Evolutionary conservation across 2,113 vertebrate genomes (phyloP), one percentile per base, ranked within the genome.

Genomic region (Elanoides forficatus): DNA sequence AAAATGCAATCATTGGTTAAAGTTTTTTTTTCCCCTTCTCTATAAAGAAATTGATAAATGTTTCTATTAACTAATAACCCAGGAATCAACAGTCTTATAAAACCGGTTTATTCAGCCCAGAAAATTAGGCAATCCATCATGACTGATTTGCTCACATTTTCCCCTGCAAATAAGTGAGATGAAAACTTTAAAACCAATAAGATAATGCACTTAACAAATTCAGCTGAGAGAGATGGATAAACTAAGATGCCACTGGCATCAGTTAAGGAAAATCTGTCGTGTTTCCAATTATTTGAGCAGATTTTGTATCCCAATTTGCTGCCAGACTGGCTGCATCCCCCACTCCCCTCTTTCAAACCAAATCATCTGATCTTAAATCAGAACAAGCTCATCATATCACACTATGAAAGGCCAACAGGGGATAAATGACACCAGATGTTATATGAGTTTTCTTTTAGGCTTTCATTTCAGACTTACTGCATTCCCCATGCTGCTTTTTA

Each of bases 51-150:
- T 98, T 99, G 99, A 99, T 99, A 99, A 99, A 98, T 99, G 99
- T 98, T 99, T 99, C 99, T 99, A 98, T 99, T 99, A 98, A 98
- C 99, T 99, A 99, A 99, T 99, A 99, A 99, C 97, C 98, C 98
- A 98, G 98, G 98, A 99, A 99, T 99, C 99, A 99, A 99, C 99
- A 99, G 98, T 99, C 98, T 99, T 99, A 98, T 99, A 99, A 99
- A 99, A 99, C 98, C 96, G 98, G 98, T 99, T 99, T 99, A 99
- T 99, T 99, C 99, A 95, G 98, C 97, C 98, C 97, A 98, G 98
- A 98, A 99, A 99, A 99, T 99, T 99, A 99, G 98, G 98, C 99
- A 99, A 99, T 99, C 99, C 99, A 99, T 99, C 99, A 99, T 98
- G 97, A 97, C 97, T 98, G 99, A 99, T 99, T 99, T 99, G 98